Conservation (phyloP, 2,113 vertebrate genomes). For the Gadus macrocephalus region DNA sequence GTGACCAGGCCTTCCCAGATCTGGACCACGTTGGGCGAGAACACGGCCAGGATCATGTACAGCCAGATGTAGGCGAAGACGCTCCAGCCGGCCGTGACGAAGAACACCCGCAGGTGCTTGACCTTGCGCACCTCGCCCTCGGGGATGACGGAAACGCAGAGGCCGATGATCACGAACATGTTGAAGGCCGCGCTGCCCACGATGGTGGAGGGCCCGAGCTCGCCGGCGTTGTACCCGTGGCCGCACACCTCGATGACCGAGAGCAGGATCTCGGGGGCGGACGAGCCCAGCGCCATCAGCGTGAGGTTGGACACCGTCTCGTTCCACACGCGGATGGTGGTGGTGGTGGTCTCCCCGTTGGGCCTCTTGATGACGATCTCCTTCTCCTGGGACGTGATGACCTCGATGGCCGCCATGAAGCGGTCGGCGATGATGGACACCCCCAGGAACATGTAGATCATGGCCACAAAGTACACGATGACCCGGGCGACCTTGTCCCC, state of each 20-base stretch:
- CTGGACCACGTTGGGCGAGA: conserved; percentile 93
- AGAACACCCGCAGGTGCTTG: conserved; percentile 96
- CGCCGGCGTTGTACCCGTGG: conserved; percentile 87
- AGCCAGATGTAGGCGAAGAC: conserved; percentile 99
- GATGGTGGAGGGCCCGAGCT: conserved; percentile 93
- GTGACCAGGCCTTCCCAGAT: conserved; percentile 97
- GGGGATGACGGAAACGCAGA: conserved; percentile 93
- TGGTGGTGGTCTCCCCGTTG: conserved; percentile 93
- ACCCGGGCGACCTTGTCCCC: conserved; percentile 98
- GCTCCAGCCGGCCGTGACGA: conserved; percentile 95
- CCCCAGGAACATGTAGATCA: conserved; percentile 99
- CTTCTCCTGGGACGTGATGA: conserved; percentile 96
- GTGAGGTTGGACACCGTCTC: conserved; percentile 98
- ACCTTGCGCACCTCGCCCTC: conserved; percentile 95
- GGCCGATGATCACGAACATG: conserved; percentile 97
- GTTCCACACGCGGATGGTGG: conserved; percentile 94
- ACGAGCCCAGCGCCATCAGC: conserved; percentile 96
- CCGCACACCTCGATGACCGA: conserved; percentile 97
- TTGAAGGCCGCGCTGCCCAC: conserved; percentile 98
- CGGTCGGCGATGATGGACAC: conserved; percentile 98
- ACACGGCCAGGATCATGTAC: conserved; percentile 97
- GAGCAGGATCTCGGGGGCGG: conserved; percentile 93
- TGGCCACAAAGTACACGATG: conserved; percentile 97
- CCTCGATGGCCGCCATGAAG: conserved; percentile 99
- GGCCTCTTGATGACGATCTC: conserved; percentile 92